These are phyloP conservation scores for Acrossocheilus fasciatus DNA, from an alignment of 2,797 vertebrate species.

Conservation along the genomic window DNA sequence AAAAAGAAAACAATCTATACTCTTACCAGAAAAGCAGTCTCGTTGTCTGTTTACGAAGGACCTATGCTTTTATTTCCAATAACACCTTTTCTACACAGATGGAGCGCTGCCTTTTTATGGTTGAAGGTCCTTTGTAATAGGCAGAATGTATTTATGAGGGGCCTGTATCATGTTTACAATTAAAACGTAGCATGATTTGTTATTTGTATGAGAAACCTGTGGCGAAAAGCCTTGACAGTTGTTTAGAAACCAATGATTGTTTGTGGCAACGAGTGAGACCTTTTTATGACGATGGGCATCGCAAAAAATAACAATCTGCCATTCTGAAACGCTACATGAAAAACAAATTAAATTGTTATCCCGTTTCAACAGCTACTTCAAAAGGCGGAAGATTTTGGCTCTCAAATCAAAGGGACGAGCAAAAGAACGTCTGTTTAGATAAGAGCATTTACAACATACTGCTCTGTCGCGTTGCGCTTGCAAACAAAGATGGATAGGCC, in stretches of 20 bases:
- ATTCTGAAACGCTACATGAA: slow-evolving; percentile 2
- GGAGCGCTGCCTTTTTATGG: slow-evolving; percentile 58
- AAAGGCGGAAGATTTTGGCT: slow-evolving; percentile 65
- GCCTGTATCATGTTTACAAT: slow-evolving; percentile 52
- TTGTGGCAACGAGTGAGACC: slow-evolving; percentile 30
- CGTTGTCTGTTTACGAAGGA: slow-evolving; percentile 70
- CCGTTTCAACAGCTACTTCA: slow-evolving; percentile 45
- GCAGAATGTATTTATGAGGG: slow-evolving; percentile 66
- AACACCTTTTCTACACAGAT: slow-evolving; percentile 61
- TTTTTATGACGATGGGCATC: slow-evolving; percentile 26
- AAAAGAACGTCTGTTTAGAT: slow-evolving; percentile 79
- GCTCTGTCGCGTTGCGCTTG: slow-evolving; percentile 77
- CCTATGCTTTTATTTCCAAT: slow-evolving; percentile 63
- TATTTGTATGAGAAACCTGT: slow-evolving; percentile 34
- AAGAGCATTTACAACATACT: slow-evolving; percentile 80
- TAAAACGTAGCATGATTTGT: slow-evolving; percentile 72
- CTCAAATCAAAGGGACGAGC: slow-evolving; percentile 79
- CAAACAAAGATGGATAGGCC: slow-evolving; percentile 87
- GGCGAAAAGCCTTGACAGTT: slow-evolving; percentile 31
- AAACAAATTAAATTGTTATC: slow-evolving; percentile 43
- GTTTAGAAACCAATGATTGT: slow-evolving; percentile 43
- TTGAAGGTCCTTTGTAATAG: slow-evolving; percentile 60
- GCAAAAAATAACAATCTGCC: slow-evolving; percentile 40
- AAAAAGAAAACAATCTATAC: slow-evolving; percentile 68
- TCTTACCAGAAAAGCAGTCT: slow-evolving; percentile 70